phyloP scores from a whole-genome alignment of 2,113 vertebrate genomes.

The Felis chaus region DNA sequence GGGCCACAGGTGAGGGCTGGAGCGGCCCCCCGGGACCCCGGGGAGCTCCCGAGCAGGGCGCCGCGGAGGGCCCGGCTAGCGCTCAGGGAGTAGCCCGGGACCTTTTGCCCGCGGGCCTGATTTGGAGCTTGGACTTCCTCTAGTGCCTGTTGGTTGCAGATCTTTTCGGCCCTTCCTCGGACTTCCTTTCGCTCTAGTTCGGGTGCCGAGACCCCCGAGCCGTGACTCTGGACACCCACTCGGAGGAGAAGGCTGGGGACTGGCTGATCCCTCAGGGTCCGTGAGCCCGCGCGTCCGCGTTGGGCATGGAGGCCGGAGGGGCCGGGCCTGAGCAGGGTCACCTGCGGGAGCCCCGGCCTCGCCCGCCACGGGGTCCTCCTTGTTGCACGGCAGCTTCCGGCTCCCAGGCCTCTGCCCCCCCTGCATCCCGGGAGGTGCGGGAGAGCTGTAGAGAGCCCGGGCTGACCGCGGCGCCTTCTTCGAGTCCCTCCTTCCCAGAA shows the following conservation, averaged over 20 bases:
- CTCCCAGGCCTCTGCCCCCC: not conserved
- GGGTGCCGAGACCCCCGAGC: conserved; percentile 40
- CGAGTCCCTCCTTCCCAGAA: not conserved
- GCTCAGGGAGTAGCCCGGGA: not conserved
- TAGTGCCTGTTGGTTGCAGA: not conserved
- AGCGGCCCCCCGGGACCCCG: not conserved
- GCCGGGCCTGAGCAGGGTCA: not conserved
- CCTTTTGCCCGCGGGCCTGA: not conserved
- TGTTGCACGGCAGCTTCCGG: not conserved
- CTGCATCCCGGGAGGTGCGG: not conserved
- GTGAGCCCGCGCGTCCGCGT: too few species aligned
- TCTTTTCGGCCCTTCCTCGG: not conserved
- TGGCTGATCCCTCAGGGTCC: not conserved
- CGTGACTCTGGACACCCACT: not conserved
- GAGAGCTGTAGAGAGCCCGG: not conserved
- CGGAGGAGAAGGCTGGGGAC: not conserved
- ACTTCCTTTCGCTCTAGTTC: conserved; percentile 38
- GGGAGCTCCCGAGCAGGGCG: not conserved
- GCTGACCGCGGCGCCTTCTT: not conserved
- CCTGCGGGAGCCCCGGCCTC: not conserved
- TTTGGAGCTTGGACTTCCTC: not conserved
- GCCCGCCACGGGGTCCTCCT: not conserved
- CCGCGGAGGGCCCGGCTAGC: not conserved
- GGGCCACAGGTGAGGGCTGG: conserved; percentile 35
- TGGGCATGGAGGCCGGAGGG: not conserved